Evolutionary conservation across 2,888 invertebrate species (phyloP), one percentile per base, ranked within the genome.

Genomic region (Seira ritae): DNA sequence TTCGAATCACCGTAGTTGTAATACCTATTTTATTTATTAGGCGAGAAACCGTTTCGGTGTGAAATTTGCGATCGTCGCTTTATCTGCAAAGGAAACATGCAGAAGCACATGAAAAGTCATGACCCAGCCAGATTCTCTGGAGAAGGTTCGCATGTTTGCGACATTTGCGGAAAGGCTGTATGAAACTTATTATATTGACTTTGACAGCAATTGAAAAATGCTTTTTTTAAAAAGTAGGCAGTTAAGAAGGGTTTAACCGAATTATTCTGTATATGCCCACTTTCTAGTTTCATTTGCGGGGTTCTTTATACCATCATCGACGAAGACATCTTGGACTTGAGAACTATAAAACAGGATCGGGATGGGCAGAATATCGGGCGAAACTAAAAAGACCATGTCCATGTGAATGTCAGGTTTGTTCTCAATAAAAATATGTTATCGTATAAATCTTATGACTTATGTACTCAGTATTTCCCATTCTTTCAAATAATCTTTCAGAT

Each of bases 21-120:
- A 4, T 2, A 31, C 31, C 50, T 50, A n/a, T n/a, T n/a, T n/a
- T n/a, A n/a, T 50, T 8, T 50, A 3, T n/a, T 20, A 80, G 80
- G 75, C 0, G 80, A 81, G 17, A 81, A 81, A 60, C 71, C 71
- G 0, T 67, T 66, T 24, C 15, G 70, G 4, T 81, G 81, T 46
- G 50, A n/a, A 15, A 50, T 12, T 50, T 50, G 50, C 12, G 50
- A 15, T 8, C 50, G 50, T n/a, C 2, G 50, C 12, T 50, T 50
- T 50, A 8, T 15, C 1, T 50, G 50, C 6, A 71, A 76, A 22
- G 81, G 81, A 6, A 81, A 81, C 17, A 42, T 81, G 23, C 66
- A 71, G 67, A 81, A 76, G 62, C 81, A 81, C 50, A 76, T 81
- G 76, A 55, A 23, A 67, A 82, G 76, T n/a, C 77, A 82, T 68